Percentiles rank a stretch among this genome's conserved stretches.
phyloP scores from a whole-genome alignment of 2,888 invertebrate genomes.

The Catocala nupta region DNA sequence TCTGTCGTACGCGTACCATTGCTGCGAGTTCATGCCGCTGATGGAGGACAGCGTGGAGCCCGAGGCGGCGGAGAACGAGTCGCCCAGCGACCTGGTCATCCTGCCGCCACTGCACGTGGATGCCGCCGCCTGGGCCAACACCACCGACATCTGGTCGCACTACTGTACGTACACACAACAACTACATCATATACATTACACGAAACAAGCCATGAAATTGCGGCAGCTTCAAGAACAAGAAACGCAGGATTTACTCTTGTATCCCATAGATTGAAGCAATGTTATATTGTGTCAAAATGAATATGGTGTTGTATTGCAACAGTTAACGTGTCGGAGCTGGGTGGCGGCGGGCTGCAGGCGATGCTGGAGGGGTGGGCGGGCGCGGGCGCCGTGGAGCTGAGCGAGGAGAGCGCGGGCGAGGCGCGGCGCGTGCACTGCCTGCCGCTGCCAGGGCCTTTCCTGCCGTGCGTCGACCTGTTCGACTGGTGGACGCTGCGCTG shows the following conservation, averaged over 20 bases:
- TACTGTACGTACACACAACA: constrained; percentile 88
- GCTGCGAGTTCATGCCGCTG: constrained; percentile 95
- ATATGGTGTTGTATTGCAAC: constrained; percentile 7
- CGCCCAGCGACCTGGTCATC: constrained; percentile 77
- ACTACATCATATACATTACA: no score
- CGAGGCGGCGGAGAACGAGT: constrained; percentile 86
- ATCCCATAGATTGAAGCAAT: no score
- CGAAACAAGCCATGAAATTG: no score
- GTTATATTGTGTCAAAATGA: no score
- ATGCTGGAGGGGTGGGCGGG: constrained; percentile 56
- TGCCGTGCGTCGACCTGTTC: constrained; percentile 98
- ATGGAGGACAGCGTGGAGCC: constrained; percentile 86
- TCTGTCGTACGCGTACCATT: constrained; percentile 98
- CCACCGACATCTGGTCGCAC: constrained; percentile 94
- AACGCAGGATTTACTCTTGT: no score
- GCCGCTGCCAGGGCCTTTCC: constrained; percentile 96
- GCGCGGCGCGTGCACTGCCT: constrained; percentile 90
- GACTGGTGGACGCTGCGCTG: constrained; percentile 99
- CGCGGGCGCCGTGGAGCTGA: constrained; percentile 50
- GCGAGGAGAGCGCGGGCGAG: constrained; percentile 37
- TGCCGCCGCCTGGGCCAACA: constrained; percentile 93
- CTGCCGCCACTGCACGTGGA: constrained; percentile 73
- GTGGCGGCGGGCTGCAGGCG: constrained; percentile 57
- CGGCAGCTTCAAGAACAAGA: no score
- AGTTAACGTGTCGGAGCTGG: constrained; percentile 72